Percentiles rank a stretch among this genome's conserved stretches.
phyloP scores from a whole-genome alignment of 2,113 vertebrate species.

The mouse (Mus musculus) region GRCm39 chr7:125652001-125652500 shows the following conservation, averaged over 20 bases:
- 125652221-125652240: neutral
- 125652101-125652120: accelerated
- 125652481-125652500: neutral
- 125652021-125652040: too few relatives aligned
- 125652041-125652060: neutral
- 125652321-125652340: neutral
- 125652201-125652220: neutral
- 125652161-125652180: neutral
- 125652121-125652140: neutral
- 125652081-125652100: neutral
- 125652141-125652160: neutral
- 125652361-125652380: neutral
- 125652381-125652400: neutral
- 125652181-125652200: neutral
- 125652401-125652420: neutral
- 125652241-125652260: neutral
- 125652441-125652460: neutral
- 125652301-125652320: neutral
- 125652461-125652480: neutral
- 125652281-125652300: neutral
- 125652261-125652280: neutral
- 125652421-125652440: neutral
- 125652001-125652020: neutral
- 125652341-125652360: neutral
- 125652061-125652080: neutral